Evolutionary conservation across 2,888 invertebrate species (phyloP).

Genomic region (Schrankia costaestrigalis): DNA sequence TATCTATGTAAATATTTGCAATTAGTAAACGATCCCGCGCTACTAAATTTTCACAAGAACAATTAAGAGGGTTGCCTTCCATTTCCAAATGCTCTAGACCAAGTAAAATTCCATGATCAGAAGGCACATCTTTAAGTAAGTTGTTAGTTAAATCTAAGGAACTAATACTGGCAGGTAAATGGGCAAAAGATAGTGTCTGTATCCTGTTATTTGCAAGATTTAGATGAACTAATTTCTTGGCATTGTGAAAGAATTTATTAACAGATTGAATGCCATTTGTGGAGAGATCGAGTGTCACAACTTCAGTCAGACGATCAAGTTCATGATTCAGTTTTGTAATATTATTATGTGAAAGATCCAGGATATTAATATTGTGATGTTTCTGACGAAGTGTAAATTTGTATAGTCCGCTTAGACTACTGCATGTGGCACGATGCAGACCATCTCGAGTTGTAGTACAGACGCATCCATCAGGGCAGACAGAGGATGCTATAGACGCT

Average conservation of each 20-base stretch:
- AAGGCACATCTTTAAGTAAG: constrained; percentile 80
- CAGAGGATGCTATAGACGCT: constrained; percentile 50
- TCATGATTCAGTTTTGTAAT: constrained; percentile 80
- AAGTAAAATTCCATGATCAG: constrained; percentile 77
- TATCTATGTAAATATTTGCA: constrained; percentile 77
- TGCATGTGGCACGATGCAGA: constrained; percentile 83
- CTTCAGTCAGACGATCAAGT: constrained; percentile 80
- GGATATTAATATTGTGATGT: constrained; percentile 76
- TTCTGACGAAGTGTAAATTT: constrained; percentile 77
- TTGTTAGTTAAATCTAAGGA: constrained; percentile 83
- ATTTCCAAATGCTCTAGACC: constrained; percentile 83
- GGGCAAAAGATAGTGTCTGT: constrained; percentile 70
- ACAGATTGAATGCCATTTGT: constrained; percentile 81
- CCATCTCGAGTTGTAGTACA: constrained; percentile 84
- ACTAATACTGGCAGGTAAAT: constrained; percentile 81
- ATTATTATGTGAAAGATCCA: constrained; percentile 83
- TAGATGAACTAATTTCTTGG: constrained; percentile 80
- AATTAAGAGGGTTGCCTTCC: constrained; percentile 84
- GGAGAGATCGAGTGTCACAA: constrained; percentile 83
- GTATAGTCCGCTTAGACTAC: constrained; percentile 87
- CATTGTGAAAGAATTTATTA: constrained; percentile 78
- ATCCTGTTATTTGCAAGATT: constrained; percentile 83
- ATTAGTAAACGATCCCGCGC: constrained; percentile 82
- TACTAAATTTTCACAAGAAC: constrained; percentile 85
- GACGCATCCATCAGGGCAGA: constrained; percentile 77